phyloP scores from a whole-genome alignment of 2,797 vertebrate genomes.

The Denticeps clupeoides region DNA sequence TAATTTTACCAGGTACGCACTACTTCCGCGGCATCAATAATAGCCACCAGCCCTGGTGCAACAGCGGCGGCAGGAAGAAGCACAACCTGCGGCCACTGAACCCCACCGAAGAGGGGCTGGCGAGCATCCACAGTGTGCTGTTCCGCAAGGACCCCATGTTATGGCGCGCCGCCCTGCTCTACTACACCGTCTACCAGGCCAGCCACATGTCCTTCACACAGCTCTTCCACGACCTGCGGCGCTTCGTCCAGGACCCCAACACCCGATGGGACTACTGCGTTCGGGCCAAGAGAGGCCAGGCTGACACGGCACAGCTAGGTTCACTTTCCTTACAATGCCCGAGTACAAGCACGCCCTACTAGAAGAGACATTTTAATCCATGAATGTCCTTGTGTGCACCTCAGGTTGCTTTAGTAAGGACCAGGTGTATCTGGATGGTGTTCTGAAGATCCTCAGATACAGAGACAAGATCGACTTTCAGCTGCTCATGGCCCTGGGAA shows the following conservation, averaged over 20 bases:
- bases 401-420: constrained; percentile 93
- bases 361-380: no score
- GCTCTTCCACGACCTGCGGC: constrained; percentile 73
- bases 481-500: constrained; percentile 79
- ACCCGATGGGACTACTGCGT: constrained; percentile 94
- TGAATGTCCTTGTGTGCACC: not conserved
- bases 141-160: constrained; percentile 81
- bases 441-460: constrained; percentile 79
- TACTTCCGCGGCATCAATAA: constrained; percentile 89
- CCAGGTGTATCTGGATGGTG: constrained; percentile 88
- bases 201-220: constrained; percentile 77
- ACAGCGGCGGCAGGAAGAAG: constrained; percentile 58
- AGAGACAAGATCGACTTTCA: constrained; percentile 82
- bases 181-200: constrained; percentile 85
- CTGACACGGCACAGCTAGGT: constrained; percentile 78
- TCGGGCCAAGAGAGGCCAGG: constrained; percentile 86
- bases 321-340: no score
- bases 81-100: constrained; percentile 76
- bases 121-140: constrained; percentile 87
- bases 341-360: not conserved
- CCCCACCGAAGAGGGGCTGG: constrained; percentile 88
- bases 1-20: constrained; percentile 71
- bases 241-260: constrained; percentile 76
- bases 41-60: constrained; percentile 81
- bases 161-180: constrained; percentile 87